phyloP scores from a whole-genome alignment of 2,797 vertebrate species.

The Muscicapa comitata region DNA sequence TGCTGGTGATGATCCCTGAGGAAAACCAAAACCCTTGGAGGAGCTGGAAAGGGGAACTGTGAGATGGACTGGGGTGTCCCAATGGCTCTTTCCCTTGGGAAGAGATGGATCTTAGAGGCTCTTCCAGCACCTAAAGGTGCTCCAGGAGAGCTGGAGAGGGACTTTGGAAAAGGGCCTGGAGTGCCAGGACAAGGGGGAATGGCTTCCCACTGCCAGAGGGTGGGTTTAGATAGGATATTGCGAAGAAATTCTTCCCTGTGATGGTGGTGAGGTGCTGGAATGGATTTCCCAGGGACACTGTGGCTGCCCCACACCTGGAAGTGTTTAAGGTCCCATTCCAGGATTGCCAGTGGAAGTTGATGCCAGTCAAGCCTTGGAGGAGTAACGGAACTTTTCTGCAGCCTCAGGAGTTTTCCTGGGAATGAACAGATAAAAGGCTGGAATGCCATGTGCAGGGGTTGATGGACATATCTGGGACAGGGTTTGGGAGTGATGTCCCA shows the following conservation, averaged over 20 bases:
- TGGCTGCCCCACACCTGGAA: background rate
- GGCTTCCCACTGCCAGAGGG: background rate
- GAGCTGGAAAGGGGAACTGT: background rate
- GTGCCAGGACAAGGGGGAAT: background rate
- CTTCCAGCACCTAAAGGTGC: background rate
- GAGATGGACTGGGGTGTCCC: background rate
- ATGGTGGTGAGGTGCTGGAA: background rate
- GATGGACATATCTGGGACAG: background rate
- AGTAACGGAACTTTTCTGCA: background rate
- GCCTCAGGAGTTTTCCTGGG: background rate
- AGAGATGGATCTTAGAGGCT: background rate
- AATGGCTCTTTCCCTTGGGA: background rate
- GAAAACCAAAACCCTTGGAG: background rate
- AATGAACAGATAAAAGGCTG: rapidly evolving
- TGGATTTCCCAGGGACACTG: background rate
- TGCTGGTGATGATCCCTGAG: background rate
- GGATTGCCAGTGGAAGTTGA: background rate
- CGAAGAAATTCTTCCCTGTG: background rate
- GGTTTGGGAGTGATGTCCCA: background rate
- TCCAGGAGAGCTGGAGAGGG: background rate
- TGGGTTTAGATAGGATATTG: background rate
- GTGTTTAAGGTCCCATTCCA: background rate
- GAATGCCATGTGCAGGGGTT: background rate
- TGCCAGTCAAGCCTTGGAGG: background rate
- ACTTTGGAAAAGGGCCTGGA: background rate